phyloP scores from a whole-genome alignment of 2,888 invertebrate genomes.

The Diaphora mendica region DNA sequence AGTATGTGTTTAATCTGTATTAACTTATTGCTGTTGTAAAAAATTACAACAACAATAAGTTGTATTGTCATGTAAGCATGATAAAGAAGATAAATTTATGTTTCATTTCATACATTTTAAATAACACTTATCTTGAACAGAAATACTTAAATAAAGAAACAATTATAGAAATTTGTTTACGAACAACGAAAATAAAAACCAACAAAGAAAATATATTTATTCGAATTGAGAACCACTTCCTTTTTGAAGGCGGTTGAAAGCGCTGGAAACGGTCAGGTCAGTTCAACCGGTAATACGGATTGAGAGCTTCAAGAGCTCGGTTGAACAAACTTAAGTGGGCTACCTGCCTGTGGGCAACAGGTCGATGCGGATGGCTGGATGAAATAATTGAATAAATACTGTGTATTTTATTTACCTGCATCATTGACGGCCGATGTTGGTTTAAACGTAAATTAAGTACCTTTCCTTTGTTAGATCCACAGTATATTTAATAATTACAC shows the following conservation, averaged over 20 bases:
- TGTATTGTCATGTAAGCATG: too few species aligned
- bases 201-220: too few species aligned
- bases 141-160: background rate
- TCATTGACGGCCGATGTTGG: background rate
- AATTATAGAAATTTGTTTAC: background rate
- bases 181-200: too few species aligned
- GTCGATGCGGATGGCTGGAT: slow-evolving; percentile 17
- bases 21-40: too few species aligned
- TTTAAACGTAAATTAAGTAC: background rate
- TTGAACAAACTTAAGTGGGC: slow-evolving; percentile 30
- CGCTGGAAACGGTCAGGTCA: background rate
- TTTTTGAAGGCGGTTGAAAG: background rate
- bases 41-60: too few species aligned
- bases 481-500: background rate
- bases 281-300: slow-evolving; percentile 18
- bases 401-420: background rate
- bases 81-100: too few species aligned
- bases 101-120: too few species aligned
- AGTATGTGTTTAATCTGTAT: too few species aligned
- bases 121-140: too few species aligned
- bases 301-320: slow-evolving; percentile 24
- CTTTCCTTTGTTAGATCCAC: background rate
- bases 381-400: slow-evolving; percentile 14
- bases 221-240: background rate
- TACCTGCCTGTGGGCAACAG: slow-evolving; percentile 33